Evolutionary conservation across 2,888 invertebrate genomes (phyloP), one percentile per base, ranked within the genome.

Genomic region (Leucophora obtusa): DNA sequence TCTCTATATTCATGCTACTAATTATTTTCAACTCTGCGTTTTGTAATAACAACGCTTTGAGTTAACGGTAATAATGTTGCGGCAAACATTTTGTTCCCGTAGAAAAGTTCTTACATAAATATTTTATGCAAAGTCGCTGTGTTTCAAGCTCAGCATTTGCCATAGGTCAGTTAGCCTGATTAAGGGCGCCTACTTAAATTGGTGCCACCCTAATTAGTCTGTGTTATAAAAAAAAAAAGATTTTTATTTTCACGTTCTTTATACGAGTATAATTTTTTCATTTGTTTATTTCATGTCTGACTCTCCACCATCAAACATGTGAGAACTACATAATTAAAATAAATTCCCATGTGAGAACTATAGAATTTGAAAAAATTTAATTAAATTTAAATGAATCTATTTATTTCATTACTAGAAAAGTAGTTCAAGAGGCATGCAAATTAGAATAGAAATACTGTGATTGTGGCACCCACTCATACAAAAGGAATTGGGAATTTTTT

Each of bases 321-420:
- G 56, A 33, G 33, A 58, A 33, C 7, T 58, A n/a, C 21, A 35
- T 35, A 10, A 35, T 4, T 10, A 35, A 21, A 21, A 5, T 11
- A 38, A 38, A 38, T 38, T 2, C 10, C 2, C 11, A 38, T 9
- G 38, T 38, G 38, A 38, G 38, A 47, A 47, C 2, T 14, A 43
- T 2, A 11, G 14, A 43, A 43, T 14, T 43, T 43, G 10, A 5
- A 35, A 35, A 35, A 35, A 35, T 35, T 21, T 2, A 21, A 17
- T 35, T 59, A 35, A 60, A 60, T 60, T 43, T 1, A 18, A 60
- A 60, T 60, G 60, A 24, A 60, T 47, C 47, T 60, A 28, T 28
- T 7, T 28, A 3, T 3, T 21, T 10, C n/a, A 60, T 60, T 60
- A 21, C 43, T 18, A 47, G 1, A 3, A 43, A 14, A 62, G 54